Evolutionary conservation across 2,113 vertebrate species (phyloP).

Genomic region (Mixornis gularis): DNA sequence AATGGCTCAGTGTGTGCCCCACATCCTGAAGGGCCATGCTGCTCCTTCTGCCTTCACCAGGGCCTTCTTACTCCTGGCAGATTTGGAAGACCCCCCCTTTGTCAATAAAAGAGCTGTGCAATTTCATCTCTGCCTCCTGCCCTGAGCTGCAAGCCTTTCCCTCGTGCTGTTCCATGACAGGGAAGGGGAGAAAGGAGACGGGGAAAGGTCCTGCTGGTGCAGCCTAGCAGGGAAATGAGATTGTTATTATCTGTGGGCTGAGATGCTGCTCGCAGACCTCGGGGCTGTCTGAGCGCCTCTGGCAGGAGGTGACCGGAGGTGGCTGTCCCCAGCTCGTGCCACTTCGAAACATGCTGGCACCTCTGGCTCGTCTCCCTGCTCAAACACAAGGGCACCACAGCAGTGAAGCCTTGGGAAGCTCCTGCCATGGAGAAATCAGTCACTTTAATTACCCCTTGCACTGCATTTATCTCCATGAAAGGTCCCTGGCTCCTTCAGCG

Average conservation of each 20-base stretch:
- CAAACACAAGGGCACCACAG: neutral
- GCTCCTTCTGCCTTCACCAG: neutral
- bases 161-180: neutral
- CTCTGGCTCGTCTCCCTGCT: neutral
- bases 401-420: slow-evolving; percentile 1
- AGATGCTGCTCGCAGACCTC: neutral
- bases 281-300: neutral
- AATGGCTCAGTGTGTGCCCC: fast-evolving
- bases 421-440: slow-evolving; percentile 27
- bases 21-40: neutral
- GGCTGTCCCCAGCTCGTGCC: neutral
- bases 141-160: neutral
- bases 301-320: neutral
- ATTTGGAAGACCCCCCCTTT: neutral
- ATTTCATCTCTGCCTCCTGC: neutral
- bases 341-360: neutral
- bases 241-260: neutral
- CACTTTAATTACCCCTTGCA: slow-evolving; percentile 56
- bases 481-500: slow-evolving; percentile 19
- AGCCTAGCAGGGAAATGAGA: neutral
- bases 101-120: neutral
- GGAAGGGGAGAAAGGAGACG: neutral
- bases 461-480: slow-evolving; percentile 59
- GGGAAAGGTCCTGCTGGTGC: neutral
- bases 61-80: neutral